Evolutionary conservation across 1,140 invertebrate genomes (phyloP), one percentile per base, ranked within the genome.

Genomic region (Diprion similis): DNA sequence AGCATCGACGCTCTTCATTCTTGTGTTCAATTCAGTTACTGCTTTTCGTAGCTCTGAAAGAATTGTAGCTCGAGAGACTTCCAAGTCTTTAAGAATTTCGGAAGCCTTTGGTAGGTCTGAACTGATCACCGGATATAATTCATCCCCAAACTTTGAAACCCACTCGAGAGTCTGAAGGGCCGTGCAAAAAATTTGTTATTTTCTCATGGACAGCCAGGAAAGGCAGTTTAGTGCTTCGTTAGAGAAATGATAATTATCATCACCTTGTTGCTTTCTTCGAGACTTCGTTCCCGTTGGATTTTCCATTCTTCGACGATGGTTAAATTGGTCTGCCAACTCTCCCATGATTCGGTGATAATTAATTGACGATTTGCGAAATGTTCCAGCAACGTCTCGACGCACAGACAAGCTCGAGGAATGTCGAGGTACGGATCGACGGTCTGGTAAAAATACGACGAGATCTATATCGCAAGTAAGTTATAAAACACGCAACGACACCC

Each of bases 121-220:
- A 65, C 90, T 92, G 73, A 96, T 91, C 18, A 95, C 89, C 15
- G 95, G 95, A 89, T 95, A 96, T 72, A 96, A 86, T 76, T 94
- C 92, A 70, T 90, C 90, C 79, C 94, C 92, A 78, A 94, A 89
- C 85, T 93, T 92, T n/a, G 92, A 91, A 77, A 93, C 92, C 90
- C 91, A 93, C 78, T 92, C 91, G 76, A 95, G 91, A 45, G 93
- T 94, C 94, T 95, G 84, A 0, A 86, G 85, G 78, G 78, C 78
- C 79, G 78, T 68, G 72, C 67, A 75, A 24, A 15, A 73, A 76
- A 68, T 75, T 13, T 71, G 48, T 75, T 71, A 69, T 68, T 46
- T 37, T 37, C 24, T 37, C 24, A 37, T 37, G 2, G 1, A 1
- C 24, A 37, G 24, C 6, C 24, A 18, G n/a, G 1, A 37, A 37